Evolutionary conservation across 2,113 vertebrate species (phyloP), one percentile per base, ranked within the genome.

Genomic region (Verasper variegatus): DNA sequence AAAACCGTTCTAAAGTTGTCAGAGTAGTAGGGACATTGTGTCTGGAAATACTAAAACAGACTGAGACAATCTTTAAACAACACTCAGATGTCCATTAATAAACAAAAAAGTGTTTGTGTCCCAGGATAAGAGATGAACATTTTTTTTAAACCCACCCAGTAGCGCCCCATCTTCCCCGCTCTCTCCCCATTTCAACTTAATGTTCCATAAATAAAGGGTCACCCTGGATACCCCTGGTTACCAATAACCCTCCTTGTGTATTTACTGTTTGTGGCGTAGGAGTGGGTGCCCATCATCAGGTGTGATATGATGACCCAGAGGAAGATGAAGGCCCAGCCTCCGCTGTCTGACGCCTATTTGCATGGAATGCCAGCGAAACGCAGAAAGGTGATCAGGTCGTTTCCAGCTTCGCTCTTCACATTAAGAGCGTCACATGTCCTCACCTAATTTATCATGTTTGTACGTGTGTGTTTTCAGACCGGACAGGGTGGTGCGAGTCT

Each of bases 341-440:
- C 97, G 0, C 56, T 97, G 83, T 97, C 96, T 0, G 97, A 98
- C 0, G 96, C 97, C 45, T 98, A 97, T 87, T 88, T 98, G 84
- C 96, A 96, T 4, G 97, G 97, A 70, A 98, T 97, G 97, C 97
- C 96, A 0, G 97, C 96, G 5, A 98, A 98, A 74, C 95, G 97
- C 80, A 95, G 97, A 62, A 98, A 98, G 96, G 96, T 97, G 83
- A 81, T 26, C 17, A 26, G 45, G 88, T 6, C 27, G 11, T 18
- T 1, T 15, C 10, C 3, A 17, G 26, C 27, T 13, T 35, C 15
- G 6, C 45, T 18, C 45, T 0, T 27, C 2, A 0, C 5, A 0
- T 13, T 10, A 1, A 15, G 9, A 1, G 6, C 31, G 1, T 31
- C 31, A 31, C 31, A 31, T 31, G 11, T 26, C 7, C 31, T 0